Conservation (phyloP, 2,888 invertebrate genomes). For the Auanema freiburgensis region DNA sequence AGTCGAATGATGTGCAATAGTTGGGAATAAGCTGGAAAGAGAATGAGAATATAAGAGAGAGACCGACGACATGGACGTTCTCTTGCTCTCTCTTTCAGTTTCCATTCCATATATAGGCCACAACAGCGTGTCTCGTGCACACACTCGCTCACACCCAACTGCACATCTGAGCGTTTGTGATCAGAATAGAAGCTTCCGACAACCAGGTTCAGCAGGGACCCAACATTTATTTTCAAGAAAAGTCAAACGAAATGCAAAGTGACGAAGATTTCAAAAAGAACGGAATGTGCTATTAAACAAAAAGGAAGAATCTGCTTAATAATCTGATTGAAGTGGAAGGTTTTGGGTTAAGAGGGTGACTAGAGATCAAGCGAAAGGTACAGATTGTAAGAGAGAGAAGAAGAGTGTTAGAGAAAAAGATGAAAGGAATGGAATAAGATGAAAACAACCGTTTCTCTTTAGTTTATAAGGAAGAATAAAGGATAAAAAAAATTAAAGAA, state of each 20-base stretch:
- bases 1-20: too few relatives aligned
- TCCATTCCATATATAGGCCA: constrained; percentile 1
- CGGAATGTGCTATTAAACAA: too few relatives aligned
- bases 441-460: not conserved
- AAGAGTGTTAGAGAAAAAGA: not conserved
- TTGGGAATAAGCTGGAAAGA: too few relatives aligned
- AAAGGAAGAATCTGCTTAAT: too few relatives aligned
- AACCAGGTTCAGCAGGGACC: too few relatives aligned
- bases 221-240: too few relatives aligned
- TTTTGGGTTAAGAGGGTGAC: not conserved
- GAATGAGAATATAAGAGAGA: too few relatives aligned
- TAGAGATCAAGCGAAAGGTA: not conserved
- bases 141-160: constrained; percentile 6
- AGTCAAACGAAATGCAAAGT: too few relatives aligned
- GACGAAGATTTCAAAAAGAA: too few relatives aligned
- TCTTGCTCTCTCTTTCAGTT: constrained; percentile 10
- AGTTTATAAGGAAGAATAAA: not conserved
- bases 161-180: not conserved
- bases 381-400: constrained; percentile 6
- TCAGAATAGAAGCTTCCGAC: too few relatives aligned
- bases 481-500: too few relatives aligned
- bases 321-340: not conserved
- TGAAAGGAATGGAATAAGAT: not conserved
- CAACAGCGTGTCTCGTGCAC: not conserved
- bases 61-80: not conserved